Conservation (phyloP, 2,797 vertebrate species). For the Odontamblyopus lacepedii region DNA sequence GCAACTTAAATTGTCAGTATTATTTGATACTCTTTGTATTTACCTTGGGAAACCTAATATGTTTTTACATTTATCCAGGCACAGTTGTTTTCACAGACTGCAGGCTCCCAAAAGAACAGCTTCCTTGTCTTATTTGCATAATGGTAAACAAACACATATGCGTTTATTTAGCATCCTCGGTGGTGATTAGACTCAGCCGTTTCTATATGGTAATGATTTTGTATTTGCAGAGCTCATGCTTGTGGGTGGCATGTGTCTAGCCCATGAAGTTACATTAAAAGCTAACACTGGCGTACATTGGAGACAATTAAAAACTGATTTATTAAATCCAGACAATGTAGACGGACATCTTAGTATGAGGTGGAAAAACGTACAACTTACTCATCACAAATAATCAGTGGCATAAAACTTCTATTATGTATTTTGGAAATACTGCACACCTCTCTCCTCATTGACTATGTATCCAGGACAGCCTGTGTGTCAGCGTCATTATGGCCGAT, state of each 20-base stretch:
- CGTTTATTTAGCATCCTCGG: background rate
- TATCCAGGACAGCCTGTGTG: background rate
- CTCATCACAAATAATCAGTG: background rate
- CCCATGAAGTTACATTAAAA: too few relatives aligned
- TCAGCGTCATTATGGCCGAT: background rate
- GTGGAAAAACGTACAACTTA: background rate
- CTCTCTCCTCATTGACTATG: slow-evolving; percentile 3
- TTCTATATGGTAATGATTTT: background rate
- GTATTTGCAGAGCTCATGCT: too few relatives aligned
- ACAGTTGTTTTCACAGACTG: background rate
- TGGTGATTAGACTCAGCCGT: background rate
- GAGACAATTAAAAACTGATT: too few relatives aligned
- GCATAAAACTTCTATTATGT: background rate
- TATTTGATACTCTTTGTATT: background rate
- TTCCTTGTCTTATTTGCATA: background rate
- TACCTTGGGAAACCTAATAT: background rate
- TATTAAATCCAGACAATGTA: too few relatives aligned
- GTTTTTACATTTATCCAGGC: background rate
- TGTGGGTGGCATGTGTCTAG: too few relatives aligned
- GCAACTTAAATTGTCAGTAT: background rate
- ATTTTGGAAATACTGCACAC: slow-evolving; percentile 7
- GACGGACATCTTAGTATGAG: too few relatives aligned
- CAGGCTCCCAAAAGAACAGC: background rate
- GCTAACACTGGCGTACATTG: too few relatives aligned
- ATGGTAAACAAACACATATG: slow-evolving; percentile 4